Conservation (phyloP, 2,113 vertebrate genomes). For the Macroglossus sobrinus region DNA sequence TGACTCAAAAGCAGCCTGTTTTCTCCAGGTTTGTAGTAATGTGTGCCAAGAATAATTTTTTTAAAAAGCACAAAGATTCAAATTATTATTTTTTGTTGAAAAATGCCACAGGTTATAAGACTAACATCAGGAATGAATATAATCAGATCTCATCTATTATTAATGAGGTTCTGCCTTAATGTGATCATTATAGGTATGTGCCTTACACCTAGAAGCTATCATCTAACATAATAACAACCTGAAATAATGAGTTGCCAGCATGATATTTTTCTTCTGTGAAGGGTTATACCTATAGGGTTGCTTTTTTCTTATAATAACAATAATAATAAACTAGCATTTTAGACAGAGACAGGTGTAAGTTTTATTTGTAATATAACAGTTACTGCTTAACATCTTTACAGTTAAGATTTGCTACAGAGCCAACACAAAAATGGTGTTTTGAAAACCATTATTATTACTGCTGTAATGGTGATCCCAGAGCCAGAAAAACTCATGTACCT, state of each 20-base stretch:
- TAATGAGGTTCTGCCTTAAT: conserved; percentile 66
- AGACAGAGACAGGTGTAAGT: conserved; percentile 32
- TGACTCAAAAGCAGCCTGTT: not conserved
- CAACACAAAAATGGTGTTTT: not conserved
- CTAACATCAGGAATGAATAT: conserved; percentile 60
- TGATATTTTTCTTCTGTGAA: conserved; percentile 59
- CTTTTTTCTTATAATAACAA: conserved; percentile 53
- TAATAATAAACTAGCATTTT: conserved; percentile 60
- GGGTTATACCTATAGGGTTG: conserved; percentile 44
- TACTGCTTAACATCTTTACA: conserved; percentile 40
- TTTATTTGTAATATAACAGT: conserved; percentile 61
- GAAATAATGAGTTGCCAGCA: conserved; percentile 59
- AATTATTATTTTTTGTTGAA: conserved; percentile 65
- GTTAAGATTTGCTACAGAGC: conserved; percentile 39
- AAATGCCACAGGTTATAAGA: conserved; percentile 67
- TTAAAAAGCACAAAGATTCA: not conserved
- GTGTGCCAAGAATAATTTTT: conserved; percentile 46
- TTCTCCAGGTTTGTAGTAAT: not conserved
- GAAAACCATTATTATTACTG: conserved; percentile 40
- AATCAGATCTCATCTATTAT: conserved; percentile 71
- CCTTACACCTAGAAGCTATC: conserved; percentile 50
- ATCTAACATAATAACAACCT: conserved; percentile 49
- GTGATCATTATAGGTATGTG: conserved; percentile 59
- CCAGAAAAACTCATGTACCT: not conserved
- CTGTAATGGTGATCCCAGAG: not conserved